phyloP scores from a whole-genome alignment of 2,113 vertebrate species.

The Calypte anna region DNA sequence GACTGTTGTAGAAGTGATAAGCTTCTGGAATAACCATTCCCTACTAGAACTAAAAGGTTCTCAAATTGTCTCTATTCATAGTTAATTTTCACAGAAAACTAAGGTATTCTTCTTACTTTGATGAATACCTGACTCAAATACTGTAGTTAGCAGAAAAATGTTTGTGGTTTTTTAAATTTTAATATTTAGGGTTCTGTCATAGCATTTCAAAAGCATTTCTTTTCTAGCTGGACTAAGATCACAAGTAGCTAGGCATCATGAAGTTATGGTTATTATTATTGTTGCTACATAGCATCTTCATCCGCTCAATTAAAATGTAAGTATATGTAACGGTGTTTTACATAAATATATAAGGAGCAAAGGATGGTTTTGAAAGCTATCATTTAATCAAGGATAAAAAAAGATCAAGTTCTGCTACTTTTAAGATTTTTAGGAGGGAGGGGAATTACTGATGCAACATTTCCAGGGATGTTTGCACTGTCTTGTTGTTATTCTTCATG shows the following conservation, averaged over 20 bases:
- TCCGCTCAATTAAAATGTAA: background rate
- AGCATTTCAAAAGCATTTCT: background rate
- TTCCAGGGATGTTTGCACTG: background rate
- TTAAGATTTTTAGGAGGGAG: no score
- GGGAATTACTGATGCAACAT: background rate
- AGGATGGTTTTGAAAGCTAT: background rate
- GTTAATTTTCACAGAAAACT: background rate
- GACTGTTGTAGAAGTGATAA: background rate
- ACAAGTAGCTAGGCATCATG: background rate
- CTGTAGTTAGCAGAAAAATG: background rate
- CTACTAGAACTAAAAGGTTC: background rate
- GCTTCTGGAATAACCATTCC: background rate
- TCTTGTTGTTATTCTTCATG: background rate
- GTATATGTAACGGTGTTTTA: background rate
- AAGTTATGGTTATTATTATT: background rate
- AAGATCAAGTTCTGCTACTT: background rate
- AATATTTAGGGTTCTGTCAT: background rate
- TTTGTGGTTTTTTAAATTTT: background rate
- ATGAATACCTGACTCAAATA: background rate
- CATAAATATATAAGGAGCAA: background rate
- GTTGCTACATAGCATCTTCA: background rate
- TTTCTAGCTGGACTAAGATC: background rate
- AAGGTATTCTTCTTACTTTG: background rate
- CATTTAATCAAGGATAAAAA: background rate
- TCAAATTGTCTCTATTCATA: background rate